A percentile compares a stretch with the other conserved stretches of the same genome.
phyloP scores from a whole-genome alignment of 2,113 vertebrate genomes.

The Desmodus rotundus region DNA sequence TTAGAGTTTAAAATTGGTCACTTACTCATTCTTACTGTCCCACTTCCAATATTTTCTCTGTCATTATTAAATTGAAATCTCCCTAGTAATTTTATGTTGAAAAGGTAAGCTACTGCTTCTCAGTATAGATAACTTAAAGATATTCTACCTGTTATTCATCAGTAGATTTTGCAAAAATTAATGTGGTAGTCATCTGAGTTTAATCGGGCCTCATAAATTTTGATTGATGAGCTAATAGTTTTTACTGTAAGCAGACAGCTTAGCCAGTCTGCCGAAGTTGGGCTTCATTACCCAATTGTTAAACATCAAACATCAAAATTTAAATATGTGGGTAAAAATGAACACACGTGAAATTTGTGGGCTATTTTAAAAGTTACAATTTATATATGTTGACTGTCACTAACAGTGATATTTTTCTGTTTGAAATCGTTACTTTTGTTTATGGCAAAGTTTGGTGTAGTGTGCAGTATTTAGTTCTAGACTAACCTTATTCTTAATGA shows the following conservation, averaged over 20 bases:
- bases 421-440: slow-evolving; percentile 55
- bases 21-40: not conserved
- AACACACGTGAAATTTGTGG: slow-evolving; percentile 29
- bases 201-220: slow-evolving; percentile 28
- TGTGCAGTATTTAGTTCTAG: slow-evolving; percentile 47
- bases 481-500: slow-evolving; percentile 45
- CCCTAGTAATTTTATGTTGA: slow-evolving; percentile 47
- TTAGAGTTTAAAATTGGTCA: slow-evolving; percentile 58
- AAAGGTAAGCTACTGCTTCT: slow-evolving; percentile 44
- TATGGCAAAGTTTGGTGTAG: slow-evolving; percentile 43
- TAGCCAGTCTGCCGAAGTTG: not conserved
- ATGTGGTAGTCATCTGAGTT: not conserved
- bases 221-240: not conserved
- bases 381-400: slow-evolving; percentile 7
- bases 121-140: slow-evolving; percentile 22
- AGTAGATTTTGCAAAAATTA: slow-evolving; percentile 30
- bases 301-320: slow-evolving; percentile 34
- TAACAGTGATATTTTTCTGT: slow-evolving; percentile 41
- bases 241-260: not conserved
- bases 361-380: slow-evolving; percentile 24
- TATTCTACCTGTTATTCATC: slow-evolving; percentile 5
- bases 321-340: slow-evolving; percentile 40
- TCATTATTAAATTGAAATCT: slow-evolving; percentile 63
- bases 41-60: slow-evolving; percentile 11
- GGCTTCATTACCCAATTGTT: not conserved